Conservation (phyloP, 2,888 invertebrate genomes). For the Keiferia lycopersicella region DNA sequence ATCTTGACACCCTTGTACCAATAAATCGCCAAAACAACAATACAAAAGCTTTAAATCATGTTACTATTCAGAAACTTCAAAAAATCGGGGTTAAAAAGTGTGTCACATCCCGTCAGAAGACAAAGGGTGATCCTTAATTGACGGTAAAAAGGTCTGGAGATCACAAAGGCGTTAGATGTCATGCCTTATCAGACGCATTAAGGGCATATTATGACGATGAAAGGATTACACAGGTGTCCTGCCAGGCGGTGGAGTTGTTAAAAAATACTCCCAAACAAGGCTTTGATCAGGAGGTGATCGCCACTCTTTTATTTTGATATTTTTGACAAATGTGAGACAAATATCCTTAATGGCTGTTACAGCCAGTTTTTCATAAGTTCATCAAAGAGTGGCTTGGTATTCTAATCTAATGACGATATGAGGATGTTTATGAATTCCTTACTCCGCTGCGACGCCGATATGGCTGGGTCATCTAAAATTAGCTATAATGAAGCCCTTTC, state of each 20-base stretch:
- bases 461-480: neutral
- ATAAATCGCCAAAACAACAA: constrained; percentile 72
- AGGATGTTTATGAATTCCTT: neutral
- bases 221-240: constrained; percentile 80
- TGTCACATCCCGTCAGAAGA: constrained; percentile 73
- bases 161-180: constrained; percentile 76
- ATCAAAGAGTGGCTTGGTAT: too few species aligned
- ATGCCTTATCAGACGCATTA: constrained; percentile 79
- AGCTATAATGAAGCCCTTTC: neutral
- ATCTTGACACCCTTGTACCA: constrained; percentile 57
- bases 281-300: constrained; percentile 1
- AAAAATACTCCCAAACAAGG: constrained; percentile 40
- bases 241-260: constrained; percentile 44
- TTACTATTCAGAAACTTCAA: constrained; percentile 72
- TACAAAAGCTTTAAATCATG: constrained; percentile 72
- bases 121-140: constrained; percentile 72
- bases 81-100: constrained; percentile 54
- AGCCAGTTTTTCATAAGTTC: neutral
- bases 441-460: neutral
- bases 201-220: constrained; percentile 76
- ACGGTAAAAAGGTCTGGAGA: constrained; percentile 60
- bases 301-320: constrained; percentile 18
- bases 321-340: constrained; percentile 19
- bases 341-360: neutral
- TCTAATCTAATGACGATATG: neutral